Base-by-base conservation (phyloP, 1,140 invertebrate genomes). In the Papilio aristodemus region DNA sequence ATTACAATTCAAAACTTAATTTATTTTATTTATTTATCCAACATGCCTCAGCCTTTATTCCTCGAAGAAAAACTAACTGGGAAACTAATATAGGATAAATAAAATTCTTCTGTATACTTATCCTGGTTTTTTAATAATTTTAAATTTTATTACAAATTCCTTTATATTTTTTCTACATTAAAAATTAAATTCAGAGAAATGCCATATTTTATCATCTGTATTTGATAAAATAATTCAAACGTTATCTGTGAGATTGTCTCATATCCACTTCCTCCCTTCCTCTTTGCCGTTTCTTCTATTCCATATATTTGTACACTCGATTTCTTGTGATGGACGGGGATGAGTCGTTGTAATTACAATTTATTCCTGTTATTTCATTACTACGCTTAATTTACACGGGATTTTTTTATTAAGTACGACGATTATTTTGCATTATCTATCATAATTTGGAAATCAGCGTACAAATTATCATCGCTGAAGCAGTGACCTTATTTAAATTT, bases 361-460 rank as follows among this genome's bases (percentile, higher is more conserved):
- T 11, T 54, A 50, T 84, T 91, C 85, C 86, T 86, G 86, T 87
- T 87, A 89, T 78, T 86, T 81, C 70, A 78, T 85, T 89, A 83
- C 84, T 81, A 80, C 85, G 87, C 88, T 80, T 85, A 78, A 79
- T 88, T 71, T 84, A 86, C 87, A 86, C 85, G 82, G 79, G 77
- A 81, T 79, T 85, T 78, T 81, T 32, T 32, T 32, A n/a, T 73
- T 80, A 79, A 81, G 81, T 79, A 74, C 69, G 76, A 83, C 77
- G 75, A 76, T 77, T 71, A 3, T 68, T 78, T 67, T 68, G 72
- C 77, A 68, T 70, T 82, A 79, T 78, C 69, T 81, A 76, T 69
- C 71, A 79, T 67, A 69, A 78, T 69, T 71, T 76, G 74, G 77
- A 75, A 77, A 72, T 76, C 71, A 25, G 60, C 60, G 8, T 25